Base-by-base conservation (phyloP, 2,797 vertebrate genomes). In the Knipowitschia caucasica region DNA sequence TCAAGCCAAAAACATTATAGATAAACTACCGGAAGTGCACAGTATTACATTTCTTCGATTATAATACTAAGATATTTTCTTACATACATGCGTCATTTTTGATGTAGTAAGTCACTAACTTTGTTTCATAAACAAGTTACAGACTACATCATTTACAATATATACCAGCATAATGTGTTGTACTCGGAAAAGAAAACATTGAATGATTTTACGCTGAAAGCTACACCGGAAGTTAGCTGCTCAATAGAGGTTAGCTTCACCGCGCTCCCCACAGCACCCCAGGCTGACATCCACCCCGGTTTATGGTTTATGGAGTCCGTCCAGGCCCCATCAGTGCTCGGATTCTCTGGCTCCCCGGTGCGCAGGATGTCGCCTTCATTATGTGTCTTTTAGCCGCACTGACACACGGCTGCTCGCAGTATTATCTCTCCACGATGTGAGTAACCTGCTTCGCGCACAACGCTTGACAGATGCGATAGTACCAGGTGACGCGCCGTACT, bases 241-340 rank as follows among this genome's bases (percentile, higher is more conserved):
- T 35, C 2, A 1, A 0, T 10, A 35, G 36, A 46, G 21, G 75
- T 85, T 45, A 59, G 62, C 0, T 54, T 86, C 35, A 77, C 59
- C 78, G 71, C 63, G 89, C 86, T 69, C 91, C 89, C 80, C 84
- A 88, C 58, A 23, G 85, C 87, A 56, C 86, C 56, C 56, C 62
- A 25, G 39, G 39, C 40, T 72, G 64, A 75, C 45, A 62, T 46
- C 81, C 81, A 57, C 83, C 80, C 76, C 85, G 82, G 87, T 43
- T 88, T 88, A 47, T 65, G 89, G 46, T 49, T 49, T 23, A 49
- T 64, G 90, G 39, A 78, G 55, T 60, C 75, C 50, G 70, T 35
- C 68, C 25, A 71, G 57, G 69, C 71, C 73, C 58, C 57, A 56
- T 59, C 64, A 64, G 69, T 60, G 31, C 69, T 43, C 64, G 53